Evolutionary conservation across 2,888 invertebrate species (phyloP).

Genomic region (Drosophila borborema): DNA sequence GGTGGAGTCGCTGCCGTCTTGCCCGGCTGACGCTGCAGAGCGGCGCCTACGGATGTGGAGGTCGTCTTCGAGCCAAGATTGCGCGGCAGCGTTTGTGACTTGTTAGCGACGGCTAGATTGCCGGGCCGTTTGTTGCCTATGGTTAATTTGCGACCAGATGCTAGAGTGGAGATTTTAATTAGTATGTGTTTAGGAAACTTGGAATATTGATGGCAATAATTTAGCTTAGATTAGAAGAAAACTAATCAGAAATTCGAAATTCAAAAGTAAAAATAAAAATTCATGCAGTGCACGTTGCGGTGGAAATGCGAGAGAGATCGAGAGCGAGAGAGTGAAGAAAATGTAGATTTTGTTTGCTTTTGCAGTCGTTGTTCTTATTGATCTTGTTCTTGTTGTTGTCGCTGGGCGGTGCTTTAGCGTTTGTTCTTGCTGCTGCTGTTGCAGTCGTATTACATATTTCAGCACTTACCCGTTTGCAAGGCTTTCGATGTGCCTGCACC

Average conservation of each 20-base stretch:
- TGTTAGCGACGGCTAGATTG: constrained; percentile 89
- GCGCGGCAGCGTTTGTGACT: constrained; percentile 94
- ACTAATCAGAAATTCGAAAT: constrained; percentile 19
- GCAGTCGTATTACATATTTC: constrained; percentile 42
- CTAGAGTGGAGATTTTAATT: constrained; percentile 83
- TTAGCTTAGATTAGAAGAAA: constrained; percentile 21
- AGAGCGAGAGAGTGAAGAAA: constrained; percentile 34
- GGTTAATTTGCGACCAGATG: constrained; percentile 92
- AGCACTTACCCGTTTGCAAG: constrained; percentile 60
- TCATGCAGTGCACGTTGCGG: constrained; percentile 40
- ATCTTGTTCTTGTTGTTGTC: constrained; percentile 25
- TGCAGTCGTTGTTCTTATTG: constrained; percentile 31
- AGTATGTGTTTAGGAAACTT: background rate
- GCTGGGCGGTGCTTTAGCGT: constrained; percentile 32
- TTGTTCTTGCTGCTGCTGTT: constrained; percentile 38
- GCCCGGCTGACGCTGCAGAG: constrained; percentile 86
- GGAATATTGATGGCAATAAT: constrained; percentile 5
- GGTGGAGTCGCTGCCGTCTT: constrained; percentile 94
- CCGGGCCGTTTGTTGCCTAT: constrained; percentile 90
- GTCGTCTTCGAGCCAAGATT: constrained; percentile 89
- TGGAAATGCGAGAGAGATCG: constrained; percentile 24
- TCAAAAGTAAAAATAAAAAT: constrained; percentile 26
- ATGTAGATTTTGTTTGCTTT: constrained; percentile 47
- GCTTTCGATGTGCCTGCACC: constrained; percentile 27
- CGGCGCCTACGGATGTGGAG: constrained; percentile 67